A percentile compares a stretch with the other conserved stretches of the same genome.
phyloP scores from a whole-genome alignment of 2,888 invertebrate species.

The Harpalus rufipes region DNA sequence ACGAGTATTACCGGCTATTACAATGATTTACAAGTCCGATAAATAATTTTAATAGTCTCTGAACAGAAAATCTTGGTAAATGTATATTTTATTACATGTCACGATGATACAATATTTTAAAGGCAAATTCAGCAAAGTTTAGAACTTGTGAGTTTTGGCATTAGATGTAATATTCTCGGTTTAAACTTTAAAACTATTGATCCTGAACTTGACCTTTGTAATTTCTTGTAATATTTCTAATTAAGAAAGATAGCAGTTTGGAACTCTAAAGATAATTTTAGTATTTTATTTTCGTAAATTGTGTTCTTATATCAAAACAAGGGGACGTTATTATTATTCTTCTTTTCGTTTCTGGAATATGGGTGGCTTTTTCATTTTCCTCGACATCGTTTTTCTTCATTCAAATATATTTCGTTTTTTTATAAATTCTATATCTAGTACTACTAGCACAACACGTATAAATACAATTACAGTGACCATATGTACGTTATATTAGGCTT shows the following conservation, averaged over 20 bases:
- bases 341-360: too few species aligned
- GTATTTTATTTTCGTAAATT: not conserved
- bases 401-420: too few species aligned
- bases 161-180: constrained; percentile 32
- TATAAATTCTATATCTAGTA: too few species aligned
- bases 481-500: too few species aligned
- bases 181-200: constrained; percentile 40
- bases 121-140: not conserved
- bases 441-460: too few species aligned
- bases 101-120: constrained; percentile 33
- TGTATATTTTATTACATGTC: constrained; percentile 36
- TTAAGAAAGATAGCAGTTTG: constrained; percentile 23
- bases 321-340: not conserved
- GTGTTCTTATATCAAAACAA: not conserved
- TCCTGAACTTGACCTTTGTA: constrained; percentile 42
- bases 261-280: not conserved
- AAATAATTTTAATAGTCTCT: constrained; percentile 52
- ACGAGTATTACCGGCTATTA: constrained; percentile 34
- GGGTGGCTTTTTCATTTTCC: too few species aligned
- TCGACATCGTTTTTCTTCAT: too few species aligned
- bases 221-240: not conserved
- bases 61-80: constrained; percentile 14
- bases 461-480: too few species aligned
- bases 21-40: constrained; percentile 46
- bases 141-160: constrained; percentile 24